These are phyloP conservation scores for Stichopus horrens DNA, from an alignment of 53 echinoderm and acorn worm species.

Conservation along the genomic window DNA sequence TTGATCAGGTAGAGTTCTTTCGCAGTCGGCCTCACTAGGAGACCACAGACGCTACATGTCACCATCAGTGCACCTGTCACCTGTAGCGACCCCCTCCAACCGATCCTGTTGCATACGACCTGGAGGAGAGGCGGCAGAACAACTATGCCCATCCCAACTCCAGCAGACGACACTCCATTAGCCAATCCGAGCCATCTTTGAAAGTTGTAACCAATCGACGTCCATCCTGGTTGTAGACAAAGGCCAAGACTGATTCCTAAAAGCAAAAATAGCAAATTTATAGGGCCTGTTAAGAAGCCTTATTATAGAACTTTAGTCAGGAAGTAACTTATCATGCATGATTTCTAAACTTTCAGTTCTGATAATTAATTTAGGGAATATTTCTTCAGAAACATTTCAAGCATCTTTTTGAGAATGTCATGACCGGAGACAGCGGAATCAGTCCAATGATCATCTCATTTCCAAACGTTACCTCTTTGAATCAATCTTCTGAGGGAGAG, in stretches of 20 bases:
- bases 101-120: conserved; percentile 36
- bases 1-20: conserved; percentile 37
- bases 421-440: no score
- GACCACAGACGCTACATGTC: conserved; percentile 27
- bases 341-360: no score
- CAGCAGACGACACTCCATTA: conserved; percentile 53
- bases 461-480: no score
- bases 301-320: no score
- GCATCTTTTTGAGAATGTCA: no score
- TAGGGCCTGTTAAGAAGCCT: no score
- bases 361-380: no score
- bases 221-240: conserved; percentile 32
- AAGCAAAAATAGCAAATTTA: neutral
- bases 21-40: conserved; percentile 46
- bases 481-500: no score
- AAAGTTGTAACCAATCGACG: conserved; percentile 33
- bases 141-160: conserved; percentile 56
- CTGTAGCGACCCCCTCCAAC: conserved; percentile 51
- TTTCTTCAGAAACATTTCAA: no score
- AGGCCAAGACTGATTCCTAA: conserved; percentile 31
- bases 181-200: conserved; percentile 54
- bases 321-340: no score
- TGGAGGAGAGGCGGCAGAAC: conserved; percentile 51
- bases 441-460: no score
- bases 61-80: conserved; percentile 44